Evolutionary conservation across 2,888 invertebrate species (phyloP).

Genomic region (Druceiella hillmani): DNA sequence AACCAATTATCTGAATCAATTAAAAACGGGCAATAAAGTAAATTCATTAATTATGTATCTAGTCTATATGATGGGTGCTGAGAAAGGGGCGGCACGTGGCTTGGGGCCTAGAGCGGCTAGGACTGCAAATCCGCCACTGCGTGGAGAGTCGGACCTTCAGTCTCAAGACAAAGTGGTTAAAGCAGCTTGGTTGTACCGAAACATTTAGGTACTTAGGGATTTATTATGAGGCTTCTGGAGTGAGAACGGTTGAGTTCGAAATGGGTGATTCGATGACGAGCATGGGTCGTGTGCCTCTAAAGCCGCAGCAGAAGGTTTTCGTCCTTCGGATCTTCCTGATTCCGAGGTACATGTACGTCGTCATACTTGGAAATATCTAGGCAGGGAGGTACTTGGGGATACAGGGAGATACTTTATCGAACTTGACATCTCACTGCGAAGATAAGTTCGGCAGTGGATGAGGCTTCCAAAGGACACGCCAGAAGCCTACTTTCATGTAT

Average conservation of each 20-base stretch:
- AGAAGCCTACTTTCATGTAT: conserved; percentile 28
- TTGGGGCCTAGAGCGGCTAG: too few species aligned
- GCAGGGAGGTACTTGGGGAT: too few species aligned
- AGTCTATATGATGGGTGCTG: too few species aligned
- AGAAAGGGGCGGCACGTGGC: too few species aligned
- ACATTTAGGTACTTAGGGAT: conserved; percentile 29
- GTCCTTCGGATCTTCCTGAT: conserved; percentile 31
- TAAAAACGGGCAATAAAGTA: too few species aligned
- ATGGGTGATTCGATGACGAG: conserved; percentile 24
- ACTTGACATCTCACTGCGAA: conserved; percentile 29
- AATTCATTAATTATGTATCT: too few species aligned
- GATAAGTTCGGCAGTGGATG: conserved; percentile 26
- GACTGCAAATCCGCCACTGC: too few species aligned
- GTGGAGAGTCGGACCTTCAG: conserved; percentile 18
- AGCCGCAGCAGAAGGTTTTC: conserved; percentile 33
- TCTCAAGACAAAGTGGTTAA: conserved; percentile 10
- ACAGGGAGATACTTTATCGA: too few species aligned
- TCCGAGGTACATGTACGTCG: conserved; percentile 30
- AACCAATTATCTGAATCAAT: too few species aligned
- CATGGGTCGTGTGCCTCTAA: conserved; percentile 29
- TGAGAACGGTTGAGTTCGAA: too few species aligned
- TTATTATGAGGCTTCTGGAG: conserved; percentile 28
- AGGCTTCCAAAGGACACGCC: conserved; percentile 28
- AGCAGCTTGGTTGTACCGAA: conserved; percentile 24
- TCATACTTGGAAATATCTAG: conserved; percentile 28